These are phyloP conservation scores for Motacilla tschutschensis DNA, from an alignment of 2,113 vertebrate species.

Conservation along the genomic window DNA sequence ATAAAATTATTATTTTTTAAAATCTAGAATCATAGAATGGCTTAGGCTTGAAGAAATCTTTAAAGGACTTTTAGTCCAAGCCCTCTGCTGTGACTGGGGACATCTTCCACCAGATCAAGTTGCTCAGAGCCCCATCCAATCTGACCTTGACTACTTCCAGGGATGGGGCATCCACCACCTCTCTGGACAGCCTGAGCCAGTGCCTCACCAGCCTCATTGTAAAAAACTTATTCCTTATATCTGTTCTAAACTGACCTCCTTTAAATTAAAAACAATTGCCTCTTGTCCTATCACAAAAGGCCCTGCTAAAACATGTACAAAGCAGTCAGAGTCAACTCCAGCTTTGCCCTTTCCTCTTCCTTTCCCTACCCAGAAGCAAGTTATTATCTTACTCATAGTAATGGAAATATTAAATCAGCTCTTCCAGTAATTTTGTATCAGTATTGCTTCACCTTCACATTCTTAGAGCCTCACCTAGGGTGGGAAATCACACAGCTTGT, in stretches of 20 bases:
- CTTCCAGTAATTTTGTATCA: background rate
- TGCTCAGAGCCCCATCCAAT: background rate
- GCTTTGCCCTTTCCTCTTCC: background rate
- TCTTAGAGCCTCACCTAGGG: background rate
- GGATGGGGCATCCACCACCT: background rate
- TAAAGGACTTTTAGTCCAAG: background rate
- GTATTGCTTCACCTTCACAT: background rate
- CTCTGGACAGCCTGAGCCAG: background rate
- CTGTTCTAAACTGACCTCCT: background rate
- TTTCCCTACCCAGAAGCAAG: background rate
- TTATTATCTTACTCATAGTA: background rate
- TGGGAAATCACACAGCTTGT: background rate
- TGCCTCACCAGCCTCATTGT: background rate
- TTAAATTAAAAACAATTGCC: background rate
- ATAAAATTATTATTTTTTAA: background rate
- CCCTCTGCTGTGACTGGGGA: background rate
- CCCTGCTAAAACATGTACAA: background rate
- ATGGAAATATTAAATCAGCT: background rate
- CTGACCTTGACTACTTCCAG: background rate
- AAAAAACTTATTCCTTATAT: background rate
- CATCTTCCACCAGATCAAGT: too few relatives aligned
- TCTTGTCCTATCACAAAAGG: background rate
- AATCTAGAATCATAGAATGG: background rate
- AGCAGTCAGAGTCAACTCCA: background rate
- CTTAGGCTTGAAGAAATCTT: background rate